phyloP scores from a whole-genome alignment of 2,888 invertebrate genomes.

The Xanthorhoe spadicearia region DNA sequence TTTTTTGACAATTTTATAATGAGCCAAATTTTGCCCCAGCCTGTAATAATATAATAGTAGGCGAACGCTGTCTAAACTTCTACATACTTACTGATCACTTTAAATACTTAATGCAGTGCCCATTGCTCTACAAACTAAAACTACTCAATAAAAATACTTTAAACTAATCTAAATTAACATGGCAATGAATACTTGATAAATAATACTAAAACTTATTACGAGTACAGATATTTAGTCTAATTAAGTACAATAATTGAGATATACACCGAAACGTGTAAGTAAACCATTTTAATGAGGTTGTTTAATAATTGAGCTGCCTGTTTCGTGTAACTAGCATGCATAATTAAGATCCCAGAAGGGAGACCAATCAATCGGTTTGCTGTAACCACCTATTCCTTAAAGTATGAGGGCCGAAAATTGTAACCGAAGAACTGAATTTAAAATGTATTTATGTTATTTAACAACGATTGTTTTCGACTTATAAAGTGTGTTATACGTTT shows the following conservation, averaged over 20 bases:
- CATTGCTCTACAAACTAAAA: slow-evolving; percentile 16
- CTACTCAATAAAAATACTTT: slow-evolving; percentile 5
- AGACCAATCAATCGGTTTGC: slow-evolving; percentile 24
- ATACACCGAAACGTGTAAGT: slow-evolving; percentile 11
- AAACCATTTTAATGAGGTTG: slow-evolving; percentile 4
- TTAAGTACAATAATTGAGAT: slow-evolving; percentile 23
- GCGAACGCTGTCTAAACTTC: neutral
- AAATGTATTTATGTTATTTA: neutral
- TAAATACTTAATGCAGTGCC: neutral
- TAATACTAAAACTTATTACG: slow-evolving; percentile 16
- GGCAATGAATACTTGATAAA: slow-evolving; percentile 27
- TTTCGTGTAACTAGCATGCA: neutral
- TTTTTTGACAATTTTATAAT: too few relatives aligned
- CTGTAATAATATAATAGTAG: neutral
- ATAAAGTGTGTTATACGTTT: too few relatives aligned
- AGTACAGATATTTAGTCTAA: slow-evolving; percentile 17
- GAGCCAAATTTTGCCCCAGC: too few relatives aligned
- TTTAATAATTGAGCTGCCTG: slow-evolving; percentile 18
- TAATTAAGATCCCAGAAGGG: slow-evolving; percentile 18
- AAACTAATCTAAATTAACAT: slow-evolving; percentile 25
- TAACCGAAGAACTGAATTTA: neutral
- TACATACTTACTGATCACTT: neutral
- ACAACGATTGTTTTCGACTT: too few relatives aligned
- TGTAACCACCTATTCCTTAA: neutral
- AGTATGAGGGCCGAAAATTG: neutral